These are phyloP conservation scores for Todiramphus chloris DNA, from an alignment of 2,113 vertebrate genomes.

Conservation along the genomic window DNA sequence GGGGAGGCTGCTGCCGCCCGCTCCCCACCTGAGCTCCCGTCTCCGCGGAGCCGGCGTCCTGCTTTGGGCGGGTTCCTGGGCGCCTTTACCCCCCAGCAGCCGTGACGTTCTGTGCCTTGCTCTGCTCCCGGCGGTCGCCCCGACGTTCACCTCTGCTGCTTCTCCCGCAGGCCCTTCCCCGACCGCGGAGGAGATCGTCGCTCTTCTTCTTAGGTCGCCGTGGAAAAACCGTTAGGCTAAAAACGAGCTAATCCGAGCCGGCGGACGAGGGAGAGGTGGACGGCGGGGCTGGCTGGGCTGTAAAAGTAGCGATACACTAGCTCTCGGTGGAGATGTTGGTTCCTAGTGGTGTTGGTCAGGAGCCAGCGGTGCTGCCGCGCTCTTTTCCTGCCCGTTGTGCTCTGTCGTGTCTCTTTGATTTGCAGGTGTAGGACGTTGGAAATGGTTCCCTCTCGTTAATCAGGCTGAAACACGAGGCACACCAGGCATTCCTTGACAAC, in stretches of 20 bases:
- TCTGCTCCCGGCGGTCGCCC: neutral
- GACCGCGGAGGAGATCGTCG: accelerated
- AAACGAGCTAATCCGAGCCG: accelerated
- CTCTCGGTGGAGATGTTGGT: neutral
- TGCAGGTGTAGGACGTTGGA: neutral
- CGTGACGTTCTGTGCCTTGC: accelerated
- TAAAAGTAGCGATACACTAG: accelerated
- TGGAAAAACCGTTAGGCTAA: accelerated
- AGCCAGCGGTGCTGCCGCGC: neutral
- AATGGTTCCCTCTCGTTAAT: neutral
- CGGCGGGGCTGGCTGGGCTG: neutral
- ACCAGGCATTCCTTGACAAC: neutral
- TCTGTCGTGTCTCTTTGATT: neutral
- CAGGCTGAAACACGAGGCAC: neutral
- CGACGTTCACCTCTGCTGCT: neutral
- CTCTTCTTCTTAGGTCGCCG: neutral
- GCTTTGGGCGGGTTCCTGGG: accelerated
- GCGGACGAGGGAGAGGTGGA: neutral
- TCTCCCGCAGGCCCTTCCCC: neutral
- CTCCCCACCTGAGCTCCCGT: neutral
- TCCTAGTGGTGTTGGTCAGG: neutral
- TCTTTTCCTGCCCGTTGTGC: neutral
- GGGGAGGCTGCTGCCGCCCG: neutral
- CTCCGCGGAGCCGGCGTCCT: accelerated
- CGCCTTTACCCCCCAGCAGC: neutral